Evolutionary conservation across 2,113 vertebrate species (phyloP), one percentile per base, ranked within the genome.

Genomic region (Centrocercus urophasianus): DNA sequence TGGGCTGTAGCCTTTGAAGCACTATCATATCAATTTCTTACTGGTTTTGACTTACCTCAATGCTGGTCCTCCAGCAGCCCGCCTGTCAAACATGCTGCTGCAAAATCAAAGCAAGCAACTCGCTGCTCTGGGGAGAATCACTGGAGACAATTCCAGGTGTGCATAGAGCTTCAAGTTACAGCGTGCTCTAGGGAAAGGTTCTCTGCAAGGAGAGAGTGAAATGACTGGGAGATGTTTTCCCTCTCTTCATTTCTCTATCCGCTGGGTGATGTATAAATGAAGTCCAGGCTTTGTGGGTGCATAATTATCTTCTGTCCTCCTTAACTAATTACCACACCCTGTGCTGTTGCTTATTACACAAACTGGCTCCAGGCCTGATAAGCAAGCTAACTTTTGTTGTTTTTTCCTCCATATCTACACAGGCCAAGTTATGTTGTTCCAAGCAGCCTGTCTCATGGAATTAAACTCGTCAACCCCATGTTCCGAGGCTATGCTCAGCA

Each of bases 401-500:
- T 63, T 36, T 22, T 86, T 79, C 24, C 64, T 19, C 50, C 36
- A 8, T 90, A 28, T 96, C 70, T 77, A 42, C 64, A 42, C 97
- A 99, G 99, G 90, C 99, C 98, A 6, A 99, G 99, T 96, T 99
- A 99, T 3, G 99, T 99, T 59, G 98, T 99, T 69, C 99, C 99
- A 36, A 99, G 99, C 97, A 99, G 98, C 93, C 98, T 99, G 19
- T 99, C 99, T 54, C 99, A 99, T 13, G 99, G 99, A 84, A 99
- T 99, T 97, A 99, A 99, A 97, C 98, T 99, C 65, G 98, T 99
- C 93, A 99, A 99, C 96, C 99, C 99, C 43, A 99, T 99, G 99
- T 99, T 99, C 97, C 98, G 99, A 78, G 99, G 99, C 94, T 99
- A 99, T 36, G 99, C 99, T 34, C 99, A 99, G 97, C 99, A 99